Evolutionary conservation across 2,888 invertebrate genomes (phyloP).

Genomic region (Mythimna lalbum): DNA sequence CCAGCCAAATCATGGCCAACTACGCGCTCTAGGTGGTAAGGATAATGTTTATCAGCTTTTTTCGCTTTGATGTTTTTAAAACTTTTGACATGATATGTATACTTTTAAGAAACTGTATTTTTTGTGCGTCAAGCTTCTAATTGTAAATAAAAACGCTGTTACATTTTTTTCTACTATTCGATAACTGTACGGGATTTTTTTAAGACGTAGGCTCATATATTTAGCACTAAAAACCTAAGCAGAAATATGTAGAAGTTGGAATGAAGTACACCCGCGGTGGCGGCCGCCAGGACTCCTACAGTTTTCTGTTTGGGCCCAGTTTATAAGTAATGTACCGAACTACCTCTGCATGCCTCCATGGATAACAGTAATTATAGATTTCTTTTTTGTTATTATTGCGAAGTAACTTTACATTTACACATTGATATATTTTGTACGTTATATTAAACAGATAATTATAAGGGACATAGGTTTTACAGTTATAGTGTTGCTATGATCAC

Average conservation of each 20-base stretch:
- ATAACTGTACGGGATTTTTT: conserved; percentile 71
- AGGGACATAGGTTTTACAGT: conserved; percentile 70
- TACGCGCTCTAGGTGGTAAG: conserved; percentile 70
- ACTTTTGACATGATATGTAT: conserved; percentile 68
- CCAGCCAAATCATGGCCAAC: conserved; percentile 53
- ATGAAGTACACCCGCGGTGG: conserved; percentile 31
- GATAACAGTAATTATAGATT: conserved; percentile 80
- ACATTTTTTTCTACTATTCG: conserved; percentile 65
- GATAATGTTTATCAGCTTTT: conserved; percentile 71
- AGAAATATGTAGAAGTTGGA: conserved; percentile 44
- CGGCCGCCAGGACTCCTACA: conserved; percentile 40
- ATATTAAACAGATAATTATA: conserved; percentile 75
- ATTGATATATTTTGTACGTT: conserved; percentile 85
- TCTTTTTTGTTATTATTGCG: conserved; percentile 80
- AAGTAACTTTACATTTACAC: conserved; percentile 78
- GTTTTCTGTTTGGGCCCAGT: conserved; percentile 68
- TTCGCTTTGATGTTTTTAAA: conserved; percentile 74
- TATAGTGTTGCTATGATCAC: conserved; percentile 68
- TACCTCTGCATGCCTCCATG: conserved; percentile 89
- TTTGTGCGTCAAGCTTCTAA: conserved; percentile 82
- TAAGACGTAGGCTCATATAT: conserved; percentile 61
- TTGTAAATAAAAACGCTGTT: conserved; percentile 84
- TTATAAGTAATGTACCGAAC: conserved; percentile 80
- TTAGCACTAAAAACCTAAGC: conserved; percentile 56
- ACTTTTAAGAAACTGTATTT: conserved; percentile 75